Percentiles rank a stretch among this genome's conserved stretches.
Conservation (phyloP, 2,888 invertebrate genomes). For the Margaritifera margaritifera region DNA sequence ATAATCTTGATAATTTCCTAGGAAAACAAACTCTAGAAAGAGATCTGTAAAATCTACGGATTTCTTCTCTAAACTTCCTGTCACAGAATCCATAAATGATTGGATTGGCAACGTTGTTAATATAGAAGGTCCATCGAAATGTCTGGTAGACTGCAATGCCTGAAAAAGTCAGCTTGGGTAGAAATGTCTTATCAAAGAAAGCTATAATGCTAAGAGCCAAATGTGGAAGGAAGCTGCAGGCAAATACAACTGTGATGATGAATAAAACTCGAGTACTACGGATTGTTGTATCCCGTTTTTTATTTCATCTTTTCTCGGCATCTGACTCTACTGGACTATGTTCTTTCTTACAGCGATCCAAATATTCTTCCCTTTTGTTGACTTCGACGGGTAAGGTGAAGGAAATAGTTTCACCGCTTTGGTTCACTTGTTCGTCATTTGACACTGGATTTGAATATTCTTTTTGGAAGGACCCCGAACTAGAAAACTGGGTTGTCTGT, state of each 20-base stretch:
- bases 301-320: no score
- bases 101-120: constrained; percentile 47
- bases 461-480: no score
- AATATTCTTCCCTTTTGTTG: no score
- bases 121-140: constrained; percentile 42
- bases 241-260: constrained; percentile 39
- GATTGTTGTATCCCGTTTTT: constrained; percentile 5
- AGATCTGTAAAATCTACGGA: constrained; percentile 19
- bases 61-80: constrained; percentile 38
- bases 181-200: constrained; percentile 26
- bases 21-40: no score
- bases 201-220: constrained; percentile 26
- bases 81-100: constrained; percentile 51
- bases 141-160: constrained; percentile 28
- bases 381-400: no score
- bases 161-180: constrained; percentile 11
- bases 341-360: no score
- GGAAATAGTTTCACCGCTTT: no score
- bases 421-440: no score
- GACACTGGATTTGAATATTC: no score
- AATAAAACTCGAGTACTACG: constrained; percentile 40
- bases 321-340: no score
- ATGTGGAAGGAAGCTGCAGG: constrained; percentile 41
- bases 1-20: no score
- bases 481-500: no score